phyloP scores from a whole-genome alignment of 1,140 invertebrate genomes.

The Drosophila repleta region DNA sequence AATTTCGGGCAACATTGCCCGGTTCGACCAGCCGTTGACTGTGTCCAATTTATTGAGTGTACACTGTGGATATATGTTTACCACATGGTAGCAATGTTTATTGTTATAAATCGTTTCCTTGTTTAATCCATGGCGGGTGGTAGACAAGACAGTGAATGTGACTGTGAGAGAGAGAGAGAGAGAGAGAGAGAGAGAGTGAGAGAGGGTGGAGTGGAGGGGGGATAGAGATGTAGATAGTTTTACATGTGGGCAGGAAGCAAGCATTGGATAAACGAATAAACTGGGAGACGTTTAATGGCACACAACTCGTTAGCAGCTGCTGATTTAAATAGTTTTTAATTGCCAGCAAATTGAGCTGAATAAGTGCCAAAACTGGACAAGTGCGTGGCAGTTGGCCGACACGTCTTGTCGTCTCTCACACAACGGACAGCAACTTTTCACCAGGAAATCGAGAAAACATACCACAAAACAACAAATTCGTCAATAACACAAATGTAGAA shows the following conservation, averaged over 20 bases:
- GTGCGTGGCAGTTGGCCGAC: conserved; percentile 32
- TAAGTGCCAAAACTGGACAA: conserved; percentile 46
- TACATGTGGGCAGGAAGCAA: conserved; percentile 4
- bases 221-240: too few relatives aligned
- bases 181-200: conserved; percentile 8
- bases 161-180: background rate
- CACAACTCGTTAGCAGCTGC: conserved; percentile 15
- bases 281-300: background rate
- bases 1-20: too few relatives aligned
- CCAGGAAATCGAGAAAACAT: conserved; percentile 62
- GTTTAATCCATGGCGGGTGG: conserved; percentile 3
- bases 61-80: background rate
- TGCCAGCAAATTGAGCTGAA: conserved; percentile 67
- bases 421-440: conserved; percentile 63
- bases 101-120: conserved; percentile 15
- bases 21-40: too few relatives aligned
- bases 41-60: background rate
- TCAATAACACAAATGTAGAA: too few relatives aligned
- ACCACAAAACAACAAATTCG: conserved; percentile 5
- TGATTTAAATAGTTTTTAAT: conserved; percentile 70
- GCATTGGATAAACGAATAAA: conserved; percentile 1
- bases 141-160: background rate
- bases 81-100: conserved; percentile 1
- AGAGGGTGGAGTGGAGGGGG: too few relatives aligned
- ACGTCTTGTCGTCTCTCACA: conserved; percentile 25